These are phyloP conservation scores for Nycteola revayana DNA, from an alignment of 2,888 invertebrate species.

Conservation along the genomic window DNA sequence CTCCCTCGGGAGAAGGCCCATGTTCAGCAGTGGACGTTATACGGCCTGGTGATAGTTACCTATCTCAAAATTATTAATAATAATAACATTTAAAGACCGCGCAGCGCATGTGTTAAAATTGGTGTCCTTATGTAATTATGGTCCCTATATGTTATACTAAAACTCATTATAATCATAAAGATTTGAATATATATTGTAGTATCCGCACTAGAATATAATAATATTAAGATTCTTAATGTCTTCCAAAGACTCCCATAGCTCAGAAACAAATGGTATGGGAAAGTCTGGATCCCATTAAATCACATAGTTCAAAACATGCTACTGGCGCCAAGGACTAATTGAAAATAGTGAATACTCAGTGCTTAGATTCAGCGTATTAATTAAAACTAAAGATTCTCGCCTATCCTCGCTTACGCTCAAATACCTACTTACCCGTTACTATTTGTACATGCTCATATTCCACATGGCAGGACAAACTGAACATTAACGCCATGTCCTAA, in stretches of 20 bases:
- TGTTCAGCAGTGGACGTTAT: no score
- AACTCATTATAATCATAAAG: no score
- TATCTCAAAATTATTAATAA: no score
- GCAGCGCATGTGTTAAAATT: no score
- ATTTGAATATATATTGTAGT: no score
- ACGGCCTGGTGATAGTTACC: no score
- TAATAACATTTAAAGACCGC: no score
- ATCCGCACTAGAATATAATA: no score
- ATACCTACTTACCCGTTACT: conserved; percentile 58
- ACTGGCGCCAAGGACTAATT: conserved; percentile 69
- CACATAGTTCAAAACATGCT: conserved; percentile 72
- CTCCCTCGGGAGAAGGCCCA: no score
- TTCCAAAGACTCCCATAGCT: conserved; percentile 39
- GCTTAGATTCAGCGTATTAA: conserved; percentile 72
- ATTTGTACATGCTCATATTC: conserved; percentile 47
- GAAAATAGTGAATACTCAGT: conserved; percentile 66
- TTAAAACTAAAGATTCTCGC: conserved; percentile 77
- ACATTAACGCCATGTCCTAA: conserved; percentile 57
- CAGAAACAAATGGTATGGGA: conserved; percentile 59
- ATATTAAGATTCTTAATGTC: no score
- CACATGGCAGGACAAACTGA: conserved; percentile 61
- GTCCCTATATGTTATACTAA: no score
- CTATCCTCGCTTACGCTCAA: conserved; percentile 64
- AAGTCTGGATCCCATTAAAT: conserved; percentile 64
- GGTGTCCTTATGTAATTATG: no score